Conservation (phyloP, 2,797 vertebrate genomes). For the Malacoctenus gilli region DNA sequence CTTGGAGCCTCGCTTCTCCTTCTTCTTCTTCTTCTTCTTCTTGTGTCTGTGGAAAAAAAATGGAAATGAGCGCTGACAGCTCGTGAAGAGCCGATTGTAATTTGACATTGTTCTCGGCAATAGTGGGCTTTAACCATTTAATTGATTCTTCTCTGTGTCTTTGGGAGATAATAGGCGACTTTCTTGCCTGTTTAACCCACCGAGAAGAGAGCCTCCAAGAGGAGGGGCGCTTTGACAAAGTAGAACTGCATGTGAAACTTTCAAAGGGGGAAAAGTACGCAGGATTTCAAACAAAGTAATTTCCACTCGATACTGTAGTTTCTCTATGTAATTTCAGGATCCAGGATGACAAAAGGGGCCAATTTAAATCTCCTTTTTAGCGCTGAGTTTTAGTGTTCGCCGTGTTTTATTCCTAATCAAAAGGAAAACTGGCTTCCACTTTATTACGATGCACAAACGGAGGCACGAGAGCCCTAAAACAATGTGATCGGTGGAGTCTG, state of each 20-base stretch:
- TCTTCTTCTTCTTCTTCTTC: not conserved
- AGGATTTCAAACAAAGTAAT: no score
- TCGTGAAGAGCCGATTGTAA: conserved; percentile 39
- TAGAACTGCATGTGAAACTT: no score
- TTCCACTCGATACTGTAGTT: no score
- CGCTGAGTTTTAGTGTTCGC: no score
- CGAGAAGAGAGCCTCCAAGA: not conserved
- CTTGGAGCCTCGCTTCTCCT: conserved; percentile 13
- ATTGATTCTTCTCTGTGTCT: conserved; percentile 49
- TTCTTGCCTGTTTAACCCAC: not conserved
- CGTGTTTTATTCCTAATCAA: not conserved
- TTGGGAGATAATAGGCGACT: conserved; percentile 16
- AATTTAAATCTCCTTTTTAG: no score
- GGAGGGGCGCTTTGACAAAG: not conserved
- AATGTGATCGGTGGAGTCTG: not conserved
- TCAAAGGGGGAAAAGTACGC: no score
- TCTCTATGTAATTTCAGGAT: no score
- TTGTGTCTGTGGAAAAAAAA: conserved; percentile 16
- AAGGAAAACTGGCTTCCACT: not conserved
- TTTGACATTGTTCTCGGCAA: conserved; percentile 52
- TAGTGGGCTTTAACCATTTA: conserved; percentile 40
- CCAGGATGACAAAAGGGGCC: no score
- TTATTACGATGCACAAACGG: not conserved
- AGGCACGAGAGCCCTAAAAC: conserved; percentile 4
- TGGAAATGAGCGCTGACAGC: conserved; percentile 39